Percentiles rank a stretch among this genome's conserved stretches.
These are phyloP conservation scores for Keiferia lycopersicella DNA, from an alignment of 2,888 invertebrate genomes.

Conservation along the genomic window DNA sequence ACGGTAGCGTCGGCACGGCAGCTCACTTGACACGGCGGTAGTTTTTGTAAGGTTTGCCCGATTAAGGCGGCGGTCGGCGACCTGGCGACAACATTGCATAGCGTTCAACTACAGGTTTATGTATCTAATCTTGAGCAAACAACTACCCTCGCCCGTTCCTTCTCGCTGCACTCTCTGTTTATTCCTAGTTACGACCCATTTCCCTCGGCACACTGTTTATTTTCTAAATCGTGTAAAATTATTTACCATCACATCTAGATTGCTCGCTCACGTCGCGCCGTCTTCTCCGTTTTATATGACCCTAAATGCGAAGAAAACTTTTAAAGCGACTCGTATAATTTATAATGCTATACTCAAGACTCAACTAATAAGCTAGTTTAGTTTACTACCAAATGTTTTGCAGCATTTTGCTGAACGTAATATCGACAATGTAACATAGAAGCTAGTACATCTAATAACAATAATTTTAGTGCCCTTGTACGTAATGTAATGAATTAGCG, in stretches of 20 bases:
- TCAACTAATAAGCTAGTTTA: neutral
- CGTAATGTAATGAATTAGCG: constrained; percentile 19
- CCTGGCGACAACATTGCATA: constrained; percentile 32
- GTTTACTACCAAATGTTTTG: neutral
- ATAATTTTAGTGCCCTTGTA: constrained; percentile 17
- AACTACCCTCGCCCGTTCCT: constrained; percentile 46
- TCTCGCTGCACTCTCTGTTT: constrained; percentile 54
- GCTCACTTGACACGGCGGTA: constrained; percentile 45
- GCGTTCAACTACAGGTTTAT: constrained; percentile 54
- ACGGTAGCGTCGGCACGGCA: constrained; percentile 34
- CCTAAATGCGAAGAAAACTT: constrained; percentile 1
- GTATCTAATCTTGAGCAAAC: constrained; percentile 66
- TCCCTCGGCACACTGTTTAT: constrained; percentile 49
- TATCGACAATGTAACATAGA: neutral
- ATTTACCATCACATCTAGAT: constrained; percentile 42
- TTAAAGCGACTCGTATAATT: neutral
- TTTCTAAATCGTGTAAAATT: constrained; percentile 50
- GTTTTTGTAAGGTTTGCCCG: constrained; percentile 35
- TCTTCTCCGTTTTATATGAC: constrained; percentile 9
- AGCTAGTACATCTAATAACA: neutral
- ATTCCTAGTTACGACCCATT: constrained; percentile 65
- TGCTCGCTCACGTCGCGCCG: constrained; percentile 23
- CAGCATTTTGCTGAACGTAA: neutral
- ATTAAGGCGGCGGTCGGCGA: constrained; percentile 38
- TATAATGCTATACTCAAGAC: constrained; percentile 9